Conservation (phyloP, 2,888 invertebrate genomes). For the Opisthograptis luteolata region DNA sequence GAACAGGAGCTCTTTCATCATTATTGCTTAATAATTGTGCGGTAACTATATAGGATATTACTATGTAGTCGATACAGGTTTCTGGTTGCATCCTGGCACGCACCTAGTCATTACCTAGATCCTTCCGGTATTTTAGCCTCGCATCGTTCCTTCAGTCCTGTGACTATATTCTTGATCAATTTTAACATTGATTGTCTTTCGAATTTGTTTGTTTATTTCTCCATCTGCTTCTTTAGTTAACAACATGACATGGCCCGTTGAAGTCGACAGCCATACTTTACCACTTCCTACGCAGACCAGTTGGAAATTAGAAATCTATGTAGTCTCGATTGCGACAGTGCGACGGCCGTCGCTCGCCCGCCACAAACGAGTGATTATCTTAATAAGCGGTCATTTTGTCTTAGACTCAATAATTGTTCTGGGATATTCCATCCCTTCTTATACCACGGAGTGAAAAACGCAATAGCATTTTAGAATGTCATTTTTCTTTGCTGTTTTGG, state of each 20-base stretch:
- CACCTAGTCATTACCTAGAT: constrained; percentile 26
- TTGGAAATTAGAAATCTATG: constrained; percentile 60
- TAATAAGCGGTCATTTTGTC: constrained; percentile 74
- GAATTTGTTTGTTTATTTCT: constrained; percentile 2
- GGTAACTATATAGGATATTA: constrained; percentile 36
- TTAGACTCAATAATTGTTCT: constrained; percentile 60
- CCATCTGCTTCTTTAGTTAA: constrained; percentile 7
- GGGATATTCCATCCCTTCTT: constrained; percentile 40
- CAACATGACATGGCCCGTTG: constrained; percentile 24
- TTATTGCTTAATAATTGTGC: constrained; percentile 36
- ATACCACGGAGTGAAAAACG: constrained; percentile 30
- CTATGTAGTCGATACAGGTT: constrained; percentile 33
- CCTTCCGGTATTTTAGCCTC: constrained; percentile 23
- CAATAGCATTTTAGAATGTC: constrained; percentile 28
- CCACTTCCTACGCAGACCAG: constrained; percentile 34
- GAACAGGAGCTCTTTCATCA: constrained; percentile 28
- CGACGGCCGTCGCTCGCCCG: constrained; percentile 43
- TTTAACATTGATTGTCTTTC: neutral
- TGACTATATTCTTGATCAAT: neutral
- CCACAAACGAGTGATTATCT: constrained; percentile 59
- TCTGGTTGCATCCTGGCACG: constrained; percentile 31
- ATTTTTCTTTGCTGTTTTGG: constrained; percentile 11
- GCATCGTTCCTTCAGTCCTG: constrained; percentile 15
- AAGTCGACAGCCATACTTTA: constrained; percentile 18
- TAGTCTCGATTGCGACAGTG: constrained; percentile 45